Percentiles rank a stretch among this genome's conserved stretches.
Evolutionary conservation across 2,888 invertebrate species (phyloP).

Genomic region (Meliscaeva auricollis): DNA sequence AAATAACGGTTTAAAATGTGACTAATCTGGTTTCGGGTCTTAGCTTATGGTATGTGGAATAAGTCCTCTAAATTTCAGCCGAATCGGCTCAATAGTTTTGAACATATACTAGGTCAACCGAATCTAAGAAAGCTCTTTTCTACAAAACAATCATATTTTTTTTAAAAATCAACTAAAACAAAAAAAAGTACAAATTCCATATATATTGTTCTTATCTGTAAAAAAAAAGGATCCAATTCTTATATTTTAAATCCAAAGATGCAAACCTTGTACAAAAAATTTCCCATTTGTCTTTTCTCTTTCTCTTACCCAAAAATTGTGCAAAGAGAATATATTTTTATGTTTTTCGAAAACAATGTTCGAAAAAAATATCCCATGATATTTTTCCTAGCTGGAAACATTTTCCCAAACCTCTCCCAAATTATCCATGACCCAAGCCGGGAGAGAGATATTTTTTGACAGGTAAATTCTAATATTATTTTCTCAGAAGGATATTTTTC

Average conservation of each 20-base stretch:
- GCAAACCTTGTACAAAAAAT: neutral
- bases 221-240: neutral
- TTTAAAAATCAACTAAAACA: no score
- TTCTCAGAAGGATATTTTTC: slow-evolving; percentile 5
- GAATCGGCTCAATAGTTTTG: no score
- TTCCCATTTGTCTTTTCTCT: neutral
- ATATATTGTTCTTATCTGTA: no score
- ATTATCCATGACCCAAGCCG: slow-evolving; percentile 1
- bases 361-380: neutral
- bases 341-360: neutral
- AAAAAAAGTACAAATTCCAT: no score
- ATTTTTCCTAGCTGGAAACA: neutral
- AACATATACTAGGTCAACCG: no score
- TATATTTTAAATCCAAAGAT: neutral
- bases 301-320: neutral
- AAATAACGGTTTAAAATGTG: no score
- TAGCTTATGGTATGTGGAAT: no score
- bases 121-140: no score
- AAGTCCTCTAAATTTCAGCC: no score
- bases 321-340: neutral
- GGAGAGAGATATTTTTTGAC: slow-evolving; percentile 2
- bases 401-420: neutral
- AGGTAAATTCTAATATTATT: neutral
- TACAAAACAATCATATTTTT: no score
- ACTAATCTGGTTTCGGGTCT: no score